Conservation (phyloP, 2,113 vertebrate species). For the Hippocampus comes region DNA sequence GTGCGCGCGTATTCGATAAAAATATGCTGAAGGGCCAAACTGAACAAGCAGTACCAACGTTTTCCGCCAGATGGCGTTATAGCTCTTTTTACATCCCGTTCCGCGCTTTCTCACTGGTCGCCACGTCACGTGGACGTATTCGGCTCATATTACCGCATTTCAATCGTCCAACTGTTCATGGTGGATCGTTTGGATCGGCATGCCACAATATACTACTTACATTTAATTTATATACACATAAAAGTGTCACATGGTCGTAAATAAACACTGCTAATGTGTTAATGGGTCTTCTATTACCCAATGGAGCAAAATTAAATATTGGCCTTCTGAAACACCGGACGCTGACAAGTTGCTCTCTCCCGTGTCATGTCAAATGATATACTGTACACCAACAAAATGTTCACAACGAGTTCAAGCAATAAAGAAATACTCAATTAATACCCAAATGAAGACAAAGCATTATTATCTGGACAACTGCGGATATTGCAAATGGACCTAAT, state of each 20-base stretch:
- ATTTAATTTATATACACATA: conserved; percentile 6
- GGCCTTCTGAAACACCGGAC: neutral
- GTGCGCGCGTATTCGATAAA: too few relatives aligned
- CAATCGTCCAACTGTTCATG: neutral
- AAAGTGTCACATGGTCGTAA: conserved; percentile 2
- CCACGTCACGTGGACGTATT: neutral
- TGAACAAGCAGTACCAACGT: neutral
- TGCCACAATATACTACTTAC: neutral
- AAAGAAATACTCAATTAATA: neutral
- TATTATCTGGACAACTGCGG: neutral
- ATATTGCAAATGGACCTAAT: neutral
- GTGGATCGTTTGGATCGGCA: neutral
- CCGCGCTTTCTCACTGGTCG: neutral
- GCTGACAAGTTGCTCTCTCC: neutral
- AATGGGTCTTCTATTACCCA: neutral
- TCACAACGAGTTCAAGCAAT: neutral
- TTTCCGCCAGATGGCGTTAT: neutral
- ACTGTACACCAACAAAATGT: neutral
- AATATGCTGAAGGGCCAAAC: too few relatives aligned
- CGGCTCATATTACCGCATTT: neutral
- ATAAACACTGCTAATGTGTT: neutral
- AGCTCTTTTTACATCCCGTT: neutral
- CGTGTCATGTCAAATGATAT: neutral
- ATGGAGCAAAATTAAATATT: neutral
- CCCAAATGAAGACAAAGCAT: neutral